These are phyloP conservation scores for Philopedon plagiatum DNA, from an alignment of 2,888 invertebrate species.

Conservation along the genomic window DNA sequence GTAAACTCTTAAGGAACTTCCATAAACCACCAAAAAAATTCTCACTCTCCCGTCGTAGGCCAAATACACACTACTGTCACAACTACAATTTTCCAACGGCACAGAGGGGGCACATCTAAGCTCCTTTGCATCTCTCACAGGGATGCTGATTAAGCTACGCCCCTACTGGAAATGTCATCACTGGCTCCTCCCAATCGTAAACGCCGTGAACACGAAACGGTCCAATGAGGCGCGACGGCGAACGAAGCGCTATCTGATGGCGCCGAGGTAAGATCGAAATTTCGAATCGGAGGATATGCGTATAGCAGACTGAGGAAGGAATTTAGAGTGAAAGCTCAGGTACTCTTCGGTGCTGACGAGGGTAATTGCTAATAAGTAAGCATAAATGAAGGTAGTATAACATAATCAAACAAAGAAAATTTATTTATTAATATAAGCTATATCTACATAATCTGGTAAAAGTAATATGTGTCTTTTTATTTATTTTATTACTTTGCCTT, in stretches of 20 bases:
- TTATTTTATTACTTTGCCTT: no score
- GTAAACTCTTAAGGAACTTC: not conserved
- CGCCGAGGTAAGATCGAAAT: not conserved
- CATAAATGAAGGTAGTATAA: no score
- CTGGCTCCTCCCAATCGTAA: slow-evolving; percentile 58
- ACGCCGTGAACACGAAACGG: slow-evolving; percentile 56
- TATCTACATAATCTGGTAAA: no score
- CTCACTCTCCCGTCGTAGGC: slow-evolving; percentile 26
- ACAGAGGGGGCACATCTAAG: slow-evolving; percentile 62
- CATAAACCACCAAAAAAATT: not conserved
- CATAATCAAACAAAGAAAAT: no score
- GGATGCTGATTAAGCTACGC: slow-evolving; percentile 66
- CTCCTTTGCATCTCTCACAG: slow-evolving; percentile 61
- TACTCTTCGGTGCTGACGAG: not conserved
- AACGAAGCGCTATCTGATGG: slow-evolving; percentile 13
- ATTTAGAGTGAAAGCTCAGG: not conserved
- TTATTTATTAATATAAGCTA: no score
- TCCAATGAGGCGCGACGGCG: slow-evolving; percentile 26
- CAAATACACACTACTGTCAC: slow-evolving; percentile 34
- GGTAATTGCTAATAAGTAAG: not conserved
- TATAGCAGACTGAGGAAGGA: slow-evolving; percentile 4
- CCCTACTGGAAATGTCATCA: slow-evolving; percentile 51
- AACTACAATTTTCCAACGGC: slow-evolving; percentile 61
- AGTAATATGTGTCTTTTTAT: no score
- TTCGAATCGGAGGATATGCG: slow-evolving; percentile 2